Evolutionary conservation across 30 jellyfish, hydroid and myxozoan species (phyloP).

Genomic region (Aurelia sp.): DNA sequence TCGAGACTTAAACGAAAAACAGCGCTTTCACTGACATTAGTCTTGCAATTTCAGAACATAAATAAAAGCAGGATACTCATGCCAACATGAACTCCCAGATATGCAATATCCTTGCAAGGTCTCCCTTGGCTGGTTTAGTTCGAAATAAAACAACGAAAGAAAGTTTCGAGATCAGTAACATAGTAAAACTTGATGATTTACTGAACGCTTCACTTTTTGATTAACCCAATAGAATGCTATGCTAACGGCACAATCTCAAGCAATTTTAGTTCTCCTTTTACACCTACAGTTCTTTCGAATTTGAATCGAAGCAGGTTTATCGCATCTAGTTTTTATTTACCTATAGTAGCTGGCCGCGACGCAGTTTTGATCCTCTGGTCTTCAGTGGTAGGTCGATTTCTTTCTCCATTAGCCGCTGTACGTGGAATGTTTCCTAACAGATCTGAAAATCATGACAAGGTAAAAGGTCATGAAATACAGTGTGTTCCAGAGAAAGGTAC

Average conservation of each 20-base stretch:
- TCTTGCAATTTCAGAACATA: too few relatives aligned
- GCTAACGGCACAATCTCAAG: neutral
- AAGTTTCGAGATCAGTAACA: too few relatives aligned
- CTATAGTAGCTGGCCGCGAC: constrained; percentile 50
- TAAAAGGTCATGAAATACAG: neutral
- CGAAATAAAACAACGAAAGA: too few relatives aligned
- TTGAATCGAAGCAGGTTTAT: neutral
- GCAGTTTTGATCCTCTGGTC: constrained; percentile 4
- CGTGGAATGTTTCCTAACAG: constrained; percentile 14
- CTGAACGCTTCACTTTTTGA: too few relatives aligned
- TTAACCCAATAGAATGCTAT: too few relatives aligned
- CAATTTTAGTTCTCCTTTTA: neutral
- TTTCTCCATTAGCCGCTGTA: constrained; percentile 7
- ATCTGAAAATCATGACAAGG: neutral
- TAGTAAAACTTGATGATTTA: too few relatives aligned
- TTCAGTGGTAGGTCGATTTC: constrained; percentile 39
- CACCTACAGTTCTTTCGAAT: neutral
- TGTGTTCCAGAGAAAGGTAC: neutral
- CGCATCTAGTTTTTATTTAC: neutral
- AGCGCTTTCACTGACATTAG: too few relatives aligned
- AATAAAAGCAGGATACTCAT: too few relatives aligned
- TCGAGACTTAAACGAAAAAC: too few relatives aligned
- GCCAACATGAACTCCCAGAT: too few relatives aligned
- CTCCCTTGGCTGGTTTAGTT: too few relatives aligned
- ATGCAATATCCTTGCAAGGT: too few relatives aligned